Evolutionary conservation across 2,888 invertebrate species (phyloP), one percentile per base, ranked within the genome.

Genomic region (Sthenelais limicola): DNA sequence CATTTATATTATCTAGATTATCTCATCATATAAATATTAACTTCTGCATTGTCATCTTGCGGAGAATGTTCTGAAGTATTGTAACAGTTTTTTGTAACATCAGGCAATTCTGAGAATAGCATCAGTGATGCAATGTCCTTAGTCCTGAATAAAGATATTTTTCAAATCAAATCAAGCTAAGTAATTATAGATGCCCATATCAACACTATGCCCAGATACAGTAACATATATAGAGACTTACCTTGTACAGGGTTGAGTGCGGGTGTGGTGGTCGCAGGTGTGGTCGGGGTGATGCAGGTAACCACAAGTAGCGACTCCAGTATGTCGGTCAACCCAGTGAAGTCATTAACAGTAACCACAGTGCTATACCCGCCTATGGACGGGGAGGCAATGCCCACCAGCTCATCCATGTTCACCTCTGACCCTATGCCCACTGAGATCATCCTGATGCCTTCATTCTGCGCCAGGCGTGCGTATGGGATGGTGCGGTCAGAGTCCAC

Each of bases 381-480:
- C 1, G 30, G 32, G 18, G 72, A 72, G 33, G 74, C 74, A 2
- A 74, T 74, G 18, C 21, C 58, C 62, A 26, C 21, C 72, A 74
- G 51, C 49, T 74, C 74, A 0, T 3, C 49, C 26, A 21, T 9
- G 51, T 68, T 72, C 4, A 74, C 35, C 49, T 72, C 38, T 30
- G 47, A 18, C 15, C 66, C 62, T 28, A 72, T 67, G 0, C 72
- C 72, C 5, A 72, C 72, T 1, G 67, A 62, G 9, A 72, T 28
- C 4, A 72, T 72, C 7, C 43, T 32, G 21, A 67, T 52, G 26
- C 67, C 66, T n/a, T 38, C 28, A 4, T 3, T 1, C 38, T 35
- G 28, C 3, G 72, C 67, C 1, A 24, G 26, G 3, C 43, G 1
- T 28, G 72, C 72, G 24, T 72, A 67, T 12, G 66, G 66, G 26